These are phyloP conservation scores for Chascanopsetta lugubris DNA, from an alignment of 2,113 vertebrate species.

Conservation along the genomic window DNA sequence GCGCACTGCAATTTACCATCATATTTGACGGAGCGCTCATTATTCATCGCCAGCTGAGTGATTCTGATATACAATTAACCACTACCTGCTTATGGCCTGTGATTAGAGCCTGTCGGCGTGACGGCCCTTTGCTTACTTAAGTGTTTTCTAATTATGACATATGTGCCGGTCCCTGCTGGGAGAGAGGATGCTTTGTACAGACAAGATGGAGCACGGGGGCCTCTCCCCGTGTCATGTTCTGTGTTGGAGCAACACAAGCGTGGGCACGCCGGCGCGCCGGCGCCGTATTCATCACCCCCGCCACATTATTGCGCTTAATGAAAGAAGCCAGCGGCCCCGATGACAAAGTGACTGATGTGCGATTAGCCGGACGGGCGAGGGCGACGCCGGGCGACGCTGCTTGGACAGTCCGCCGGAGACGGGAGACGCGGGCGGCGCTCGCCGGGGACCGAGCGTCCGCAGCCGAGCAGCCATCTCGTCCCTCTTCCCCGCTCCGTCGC, in stretches of 20 bases:
- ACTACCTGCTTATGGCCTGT: constrained; percentile 83
- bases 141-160: constrained; percentile 99
- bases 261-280: constrained; percentile 58
- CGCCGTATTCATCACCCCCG: constrained; percentile 90
- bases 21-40: constrained; percentile 76
- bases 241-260: constrained; percentile 75
- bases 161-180: constrained; percentile 90
- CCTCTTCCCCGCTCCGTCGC: constrained; percentile 77
- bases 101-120: constrained; percentile 80
- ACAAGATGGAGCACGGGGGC: constrained; percentile 84
- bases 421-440: constrained; percentile 61
- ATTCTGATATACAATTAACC: constrained; percentile 85
- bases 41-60: constrained; percentile 82
- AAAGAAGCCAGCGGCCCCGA: constrained; percentile 86
- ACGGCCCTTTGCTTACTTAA: constrained; percentile 87
- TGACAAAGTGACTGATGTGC: constrained; percentile 92
- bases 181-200: constrained; percentile 92
- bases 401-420: constrained; percentile 69
- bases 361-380: constrained; percentile 86
- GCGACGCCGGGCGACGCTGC: constrained; percentile 75
- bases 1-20: constrained; percentile 77
- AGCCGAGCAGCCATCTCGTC: constrained; percentile 89
- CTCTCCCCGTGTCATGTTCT: constrained; percentile 73
- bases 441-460: constrained; percentile 74
- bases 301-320: constrained; percentile 92